phyloP scores from a whole-genome alignment of 2,888 invertebrate genomes.

The Listrodromus nycthemerus region DNA sequence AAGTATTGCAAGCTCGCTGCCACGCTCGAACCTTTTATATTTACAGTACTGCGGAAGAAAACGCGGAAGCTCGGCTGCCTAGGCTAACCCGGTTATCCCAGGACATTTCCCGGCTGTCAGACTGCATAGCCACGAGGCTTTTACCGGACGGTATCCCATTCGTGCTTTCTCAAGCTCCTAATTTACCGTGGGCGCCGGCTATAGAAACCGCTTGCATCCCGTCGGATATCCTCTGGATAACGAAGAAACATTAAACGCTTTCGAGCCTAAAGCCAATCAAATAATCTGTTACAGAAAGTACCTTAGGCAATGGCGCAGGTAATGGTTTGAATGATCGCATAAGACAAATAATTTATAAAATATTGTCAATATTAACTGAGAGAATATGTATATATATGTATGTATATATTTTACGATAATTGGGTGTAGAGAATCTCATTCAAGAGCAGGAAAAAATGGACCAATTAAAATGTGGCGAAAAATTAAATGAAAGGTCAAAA shows the following conservation, averaged over 20 bases:
- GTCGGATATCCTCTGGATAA: not conserved
- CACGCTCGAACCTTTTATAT: slow-evolving; percentile 52
- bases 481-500: too few relatives aligned
- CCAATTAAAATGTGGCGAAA: too few relatives aligned
- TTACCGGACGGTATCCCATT: slow-evolving; percentile 11
- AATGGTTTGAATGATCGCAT: too few relatives aligned
- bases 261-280: not conserved
- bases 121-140: slow-evolving; percentile 18
- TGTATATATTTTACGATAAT: too few relatives aligned
- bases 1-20: slow-evolving; percentile 31
- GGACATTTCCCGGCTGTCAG: slow-evolving; percentile 60
- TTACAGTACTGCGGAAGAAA: slow-evolving; percentile 42
- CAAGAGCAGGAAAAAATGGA: too few relatives aligned
- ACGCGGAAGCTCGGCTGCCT: slow-evolving; percentile 37
- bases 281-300: not conserved
- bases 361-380: too few relatives aligned
- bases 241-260: not conserved
- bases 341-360: too few relatives aligned
- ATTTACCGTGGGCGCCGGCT: slow-evolving; percentile 11
- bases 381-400: too few relatives aligned
- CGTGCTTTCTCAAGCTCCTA: not conserved
- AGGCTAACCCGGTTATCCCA: slow-evolving; percentile 61
- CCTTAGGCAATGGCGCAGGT: not conserved
- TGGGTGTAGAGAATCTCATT: too few relatives aligned
- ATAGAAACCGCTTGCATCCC: not conserved